A percentile compares a stretch with the other conserved stretches of the same genome.
Conservation (phyloP, 1,140 invertebrate species). For the Euwallacea similis region DNA sequence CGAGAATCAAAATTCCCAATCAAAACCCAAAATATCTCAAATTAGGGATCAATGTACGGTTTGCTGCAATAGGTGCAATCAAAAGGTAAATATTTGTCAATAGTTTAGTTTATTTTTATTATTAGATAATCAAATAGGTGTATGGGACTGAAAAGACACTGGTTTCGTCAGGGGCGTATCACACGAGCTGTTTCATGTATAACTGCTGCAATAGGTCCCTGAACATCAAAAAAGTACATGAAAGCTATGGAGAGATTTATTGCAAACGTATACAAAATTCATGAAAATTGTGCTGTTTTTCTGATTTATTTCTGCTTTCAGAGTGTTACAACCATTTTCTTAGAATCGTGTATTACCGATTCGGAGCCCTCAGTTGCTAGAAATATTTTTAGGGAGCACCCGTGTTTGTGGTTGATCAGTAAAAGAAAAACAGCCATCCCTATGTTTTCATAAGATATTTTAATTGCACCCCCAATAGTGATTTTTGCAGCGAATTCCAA, state of each 20-base stretch:
- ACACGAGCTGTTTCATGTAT: conserved; percentile 59
- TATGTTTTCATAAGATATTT: too few relatives aligned
- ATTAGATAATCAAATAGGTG: conserved; percentile 35
- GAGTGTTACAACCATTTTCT: conserved; percentile 44
- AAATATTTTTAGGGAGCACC: background rate
- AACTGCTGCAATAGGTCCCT: conserved; percentile 58
- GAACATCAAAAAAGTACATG: conserved; percentile 56
- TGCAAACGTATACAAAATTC: conserved; percentile 56
- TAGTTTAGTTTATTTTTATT: too few relatives aligned
- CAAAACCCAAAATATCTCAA: conserved; percentile 42
- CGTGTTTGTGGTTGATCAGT: too few relatives aligned
- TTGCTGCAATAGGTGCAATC: conserved; percentile 33
- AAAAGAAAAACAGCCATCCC: too few relatives aligned
- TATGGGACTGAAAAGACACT: conserved; percentile 51
- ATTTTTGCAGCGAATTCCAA: background rate
- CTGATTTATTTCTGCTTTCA: conserved; percentile 34
- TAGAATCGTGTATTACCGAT: conserved; percentile 41
- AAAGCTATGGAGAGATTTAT: conserved; percentile 58
- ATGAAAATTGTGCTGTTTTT: background rate
- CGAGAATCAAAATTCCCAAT: conserved; percentile 40
- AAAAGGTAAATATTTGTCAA: conserved; percentile 29
- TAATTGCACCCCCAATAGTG: too few relatives aligned
- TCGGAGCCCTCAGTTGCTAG: conserved; percentile 16
- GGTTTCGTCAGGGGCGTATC: conserved; percentile 55
- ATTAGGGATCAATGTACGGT: conserved; percentile 34